Base-by-base conservation (phyloP, 2,888 invertebrate genomes). In the Ormyrus labotus region DNA sequence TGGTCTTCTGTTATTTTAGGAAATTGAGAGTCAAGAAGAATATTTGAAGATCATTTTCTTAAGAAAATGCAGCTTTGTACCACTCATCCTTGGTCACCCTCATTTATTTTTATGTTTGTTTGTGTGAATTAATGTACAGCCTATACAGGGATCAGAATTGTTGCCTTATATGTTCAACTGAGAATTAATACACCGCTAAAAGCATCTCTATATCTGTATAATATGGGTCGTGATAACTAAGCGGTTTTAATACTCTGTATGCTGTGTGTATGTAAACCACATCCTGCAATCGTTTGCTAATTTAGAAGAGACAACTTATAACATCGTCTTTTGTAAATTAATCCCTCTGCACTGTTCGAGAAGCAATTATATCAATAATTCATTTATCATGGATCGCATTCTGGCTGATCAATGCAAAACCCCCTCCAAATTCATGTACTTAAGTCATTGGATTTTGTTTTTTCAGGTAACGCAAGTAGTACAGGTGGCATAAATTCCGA, bases 401-500 rank as follows among this genome's bases (percentile, higher is more conserved):
- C 51, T 81, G 67, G 61, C 67, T 69, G 69, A 69, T 64, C n/a
- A 70, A 60, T n/a, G 75, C 61, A 45, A 68, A 34, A 19, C 13
- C 45, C 19, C 47, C 45, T 9, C 34, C 34, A 34, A 34, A 34
- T 34, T 34, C 34, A 34, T 34, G 34, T 34, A 34, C 60, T 34
- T 60, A 61, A 68, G n/a, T 53, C 13, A 4, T 13, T 47, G 11
- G n/a, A 34, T 64, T 73, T 45, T 75, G 48, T 82, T 84, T 84
- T 85, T 85, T 60, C 92, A 92, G 94, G 93, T 87, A 91, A 89
- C 74, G 91, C 91, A 81, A 92, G 89, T 84, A 93, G 91, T 87
- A 90, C 91, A 84, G 93, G 92, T 87, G 93, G 93, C 88, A 94
- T 93, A 90, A 94, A 94, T 81, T 96, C 97, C 71, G 97, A 97